Evolutionary conservation across 2,797 vertebrate species (phyloP), one percentile per base, ranked within the genome.

Genomic region (Eospalax fontanierii): DNA sequence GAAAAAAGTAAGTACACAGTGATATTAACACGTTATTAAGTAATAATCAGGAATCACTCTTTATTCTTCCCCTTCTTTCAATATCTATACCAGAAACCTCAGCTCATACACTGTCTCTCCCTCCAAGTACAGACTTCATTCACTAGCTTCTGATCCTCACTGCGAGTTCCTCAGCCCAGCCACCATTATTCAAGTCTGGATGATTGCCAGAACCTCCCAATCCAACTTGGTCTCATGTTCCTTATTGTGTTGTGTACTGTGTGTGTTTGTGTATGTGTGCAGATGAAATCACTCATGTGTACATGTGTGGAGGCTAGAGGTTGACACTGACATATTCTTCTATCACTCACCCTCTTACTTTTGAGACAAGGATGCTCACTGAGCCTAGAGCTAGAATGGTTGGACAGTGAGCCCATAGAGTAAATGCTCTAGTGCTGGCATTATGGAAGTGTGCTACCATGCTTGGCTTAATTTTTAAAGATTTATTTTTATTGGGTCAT

Each of bases 191-290:
- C 19, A 7, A 46, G 35, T 10, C 15, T 30, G 16, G 50, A n/a
- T 35, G 33, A 28, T 22, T 4, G 21, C 9, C 38, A 1, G 15
- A 3, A 70, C 12, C 0, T n/a, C n/a, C 26, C 57, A 57, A 0
- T 54, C 50, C 50, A 2, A 2, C 50, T 14, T 54, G 50, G 50
- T 54, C 50, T 54, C 50, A 54, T 54, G 50, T 12, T 54, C 8
- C 50, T 12, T 54, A 54, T 54, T 15, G 8, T 54, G 50, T 14
- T 54, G 50, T 54, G 14, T 54, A 15, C 50, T 50, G 16, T 50
- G 74, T 78, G 8, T 71, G 35, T 71, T 18, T 10, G 16, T 10
- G n/a, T 35, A 33, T 4, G n/a, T 3, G 24, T 28, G 22, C 14
- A 26, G 43, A 26, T 46, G 43, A 33, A 24, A 4, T 11, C 15